Conservation (phyloP, 2,797 vertebrate species). For the Melanotaenia nigrans region DNA sequence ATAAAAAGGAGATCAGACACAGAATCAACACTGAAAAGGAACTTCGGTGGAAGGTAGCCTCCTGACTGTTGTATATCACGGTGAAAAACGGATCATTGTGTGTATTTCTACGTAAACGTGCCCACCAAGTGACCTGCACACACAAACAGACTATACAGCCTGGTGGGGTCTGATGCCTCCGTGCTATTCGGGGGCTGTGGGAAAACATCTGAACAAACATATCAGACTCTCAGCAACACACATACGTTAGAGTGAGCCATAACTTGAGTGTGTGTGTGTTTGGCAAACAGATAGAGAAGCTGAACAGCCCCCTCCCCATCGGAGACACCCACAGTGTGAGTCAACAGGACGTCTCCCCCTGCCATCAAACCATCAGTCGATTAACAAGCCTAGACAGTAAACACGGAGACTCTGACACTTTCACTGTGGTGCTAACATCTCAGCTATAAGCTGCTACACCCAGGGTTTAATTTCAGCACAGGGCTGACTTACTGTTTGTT, state of each 20-base stretch:
- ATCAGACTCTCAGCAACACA: conserved; percentile 38
- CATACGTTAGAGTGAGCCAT: conserved; percentile 8
- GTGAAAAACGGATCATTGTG: background rate
- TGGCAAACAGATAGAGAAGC: conserved; percentile 40
- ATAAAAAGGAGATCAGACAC: conserved; percentile 1
- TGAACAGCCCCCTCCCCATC: background rate
- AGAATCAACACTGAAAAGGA: background rate
- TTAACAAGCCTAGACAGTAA: conserved; percentile 48
- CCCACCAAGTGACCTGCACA: conserved; percentile 38
- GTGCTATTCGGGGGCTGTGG: conserved; percentile 53
- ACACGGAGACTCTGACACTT: conserved; percentile 49
- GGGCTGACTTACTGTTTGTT: background rate
- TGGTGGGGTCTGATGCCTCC: conserved; percentile 40
- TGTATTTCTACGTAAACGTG: background rate
- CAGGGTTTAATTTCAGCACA: background rate
- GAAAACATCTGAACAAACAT: conserved; percentile 82
- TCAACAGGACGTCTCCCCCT: conserved; percentile 58
- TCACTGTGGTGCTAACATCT: conserved; percentile 47
- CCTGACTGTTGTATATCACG: background rate
- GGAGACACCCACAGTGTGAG: conserved; percentile 39
- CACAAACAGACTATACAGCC: conserved; percentile 68
- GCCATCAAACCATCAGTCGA: conserved; percentile 48
- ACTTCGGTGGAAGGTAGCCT: background rate
- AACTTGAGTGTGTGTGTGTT: conserved; percentile 14
- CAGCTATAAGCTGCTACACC: conserved; percentile 5